A percentile compares a stretch with the other conserved stretches of the same genome.
Conservation (phyloP, 2,797 vertebrate species). For the Danio albolineatus region DNA sequence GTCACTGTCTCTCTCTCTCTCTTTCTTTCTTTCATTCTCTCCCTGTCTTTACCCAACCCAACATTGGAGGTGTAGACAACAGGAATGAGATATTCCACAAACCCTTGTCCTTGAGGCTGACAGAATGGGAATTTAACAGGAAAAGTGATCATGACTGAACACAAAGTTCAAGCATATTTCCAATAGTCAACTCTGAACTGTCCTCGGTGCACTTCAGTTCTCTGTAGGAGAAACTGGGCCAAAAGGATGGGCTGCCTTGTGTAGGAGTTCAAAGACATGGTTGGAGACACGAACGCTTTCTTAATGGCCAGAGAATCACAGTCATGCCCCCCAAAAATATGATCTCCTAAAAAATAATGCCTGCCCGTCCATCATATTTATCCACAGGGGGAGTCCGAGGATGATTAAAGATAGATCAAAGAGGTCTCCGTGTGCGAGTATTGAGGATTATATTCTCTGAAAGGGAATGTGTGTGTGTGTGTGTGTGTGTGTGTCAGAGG, state of each 20-base stretch:
- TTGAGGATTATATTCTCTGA: conserved; percentile 40
- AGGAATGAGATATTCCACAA: conserved; percentile 14
- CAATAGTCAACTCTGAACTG: conserved; percentile 1
- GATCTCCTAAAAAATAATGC: conserved; percentile 36
- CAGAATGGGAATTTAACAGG: background rate
- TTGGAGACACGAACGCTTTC: conserved; percentile 33
- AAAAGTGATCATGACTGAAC: background rate
- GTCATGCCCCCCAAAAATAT: conserved; percentile 30
- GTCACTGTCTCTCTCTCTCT: conserved; percentile 10
- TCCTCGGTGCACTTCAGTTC: background rate
- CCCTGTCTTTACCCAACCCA: background rate
- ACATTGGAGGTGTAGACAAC: conserved; percentile 7
- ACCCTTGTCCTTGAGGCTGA: conserved; percentile 8
- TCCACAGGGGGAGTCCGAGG: conserved; percentile 18
- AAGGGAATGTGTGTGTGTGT: conserved; percentile 45
- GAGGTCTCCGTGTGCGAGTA: conserved; percentile 49
- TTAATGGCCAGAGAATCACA: conserved; percentile 30
- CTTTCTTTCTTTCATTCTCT: conserved; percentile 11
- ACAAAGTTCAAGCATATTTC: background rate
- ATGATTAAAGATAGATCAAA: conserved; percentile 43
- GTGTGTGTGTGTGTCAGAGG: background rate
- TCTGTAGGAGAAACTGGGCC: conserved; percentile 5
- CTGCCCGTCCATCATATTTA: conserved; percentile 45
- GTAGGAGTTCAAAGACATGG: conserved; percentile 23
- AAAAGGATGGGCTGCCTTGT: conserved; percentile 12